These are phyloP conservation scores for Agrochola lychnidis DNA, from an alignment of 2,888 invertebrate species.

Conservation along the genomic window DNA sequence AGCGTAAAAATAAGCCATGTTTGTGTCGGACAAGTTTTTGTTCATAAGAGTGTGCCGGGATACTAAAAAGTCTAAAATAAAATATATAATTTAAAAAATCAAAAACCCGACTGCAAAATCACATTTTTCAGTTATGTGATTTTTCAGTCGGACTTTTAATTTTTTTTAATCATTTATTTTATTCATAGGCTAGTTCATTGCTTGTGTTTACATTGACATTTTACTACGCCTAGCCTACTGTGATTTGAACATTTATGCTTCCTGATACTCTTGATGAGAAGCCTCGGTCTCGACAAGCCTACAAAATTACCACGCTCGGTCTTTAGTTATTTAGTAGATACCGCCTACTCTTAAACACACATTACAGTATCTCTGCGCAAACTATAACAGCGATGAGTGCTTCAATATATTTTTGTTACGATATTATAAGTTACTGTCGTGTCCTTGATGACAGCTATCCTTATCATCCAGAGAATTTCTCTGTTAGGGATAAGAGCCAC, in stretches of 20 bases:
- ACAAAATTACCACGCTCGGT: not conserved
- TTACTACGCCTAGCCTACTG: not conserved
- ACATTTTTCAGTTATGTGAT: too few species aligned
- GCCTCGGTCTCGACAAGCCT: not conserved
- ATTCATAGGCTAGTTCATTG: not conserved
- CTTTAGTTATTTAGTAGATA: not conserved
- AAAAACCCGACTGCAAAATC: too few species aligned
- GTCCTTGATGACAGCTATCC: conserved; percentile 23
- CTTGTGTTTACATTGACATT: not conserved
- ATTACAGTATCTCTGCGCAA: not conserved
- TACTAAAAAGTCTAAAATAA: too few species aligned
- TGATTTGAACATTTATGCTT: not conserved
- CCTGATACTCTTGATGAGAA: not conserved
- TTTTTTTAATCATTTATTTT: too few species aligned
- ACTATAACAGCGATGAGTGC: conserved; percentile 26
- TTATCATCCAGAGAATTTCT: not conserved
- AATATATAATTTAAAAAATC: too few species aligned
- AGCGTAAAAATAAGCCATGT: too few species aligned
- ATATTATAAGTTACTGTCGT: conserved; percentile 29
- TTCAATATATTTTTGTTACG: conserved; percentile 32
- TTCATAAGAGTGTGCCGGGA: too few species aligned
- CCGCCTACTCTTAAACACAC: not conserved
- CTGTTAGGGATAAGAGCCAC: conserved; percentile 19
- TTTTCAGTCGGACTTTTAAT: too few species aligned
- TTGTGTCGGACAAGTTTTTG: too few species aligned